These are phyloP conservation scores for Pempheris klunzingeri DNA, from an alignment of 2,797 vertebrate genomes.

Conservation along the genomic window DNA sequence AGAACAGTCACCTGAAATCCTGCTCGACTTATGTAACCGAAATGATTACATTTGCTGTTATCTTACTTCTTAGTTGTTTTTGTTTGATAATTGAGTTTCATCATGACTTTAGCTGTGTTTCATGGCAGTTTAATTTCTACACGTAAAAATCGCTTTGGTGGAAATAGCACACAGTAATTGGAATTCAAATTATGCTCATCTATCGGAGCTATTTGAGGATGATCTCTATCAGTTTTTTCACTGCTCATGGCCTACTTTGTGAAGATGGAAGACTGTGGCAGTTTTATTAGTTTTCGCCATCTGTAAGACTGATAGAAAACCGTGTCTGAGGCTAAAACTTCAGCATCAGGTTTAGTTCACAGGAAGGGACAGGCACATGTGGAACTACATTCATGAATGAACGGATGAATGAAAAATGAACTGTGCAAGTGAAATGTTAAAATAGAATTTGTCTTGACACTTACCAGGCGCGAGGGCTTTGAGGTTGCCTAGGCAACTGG, in stretches of 20 bases:
- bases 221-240: slow-evolving; percentile 24
- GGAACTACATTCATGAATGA: slow-evolving; percentile 66
- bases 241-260: slow-evolving; percentile 54
- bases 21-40: slow-evolving; percentile 33
- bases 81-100: slow-evolving; percentile 35
- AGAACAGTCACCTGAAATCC: background rate
- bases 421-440: slow-evolving; percentile 67
- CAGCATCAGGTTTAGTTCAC: slow-evolving; percentile 32
- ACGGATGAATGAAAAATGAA: slow-evolving; percentile 60
- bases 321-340: slow-evolving; percentile 16
- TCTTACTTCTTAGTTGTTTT: slow-evolving; percentile 15
- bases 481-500: slow-evolving; percentile 89
- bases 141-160: slow-evolving; percentile 35
- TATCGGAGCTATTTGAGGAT: slow-evolving; percentile 58
- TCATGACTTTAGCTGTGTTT: slow-evolving; percentile 30
- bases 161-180: slow-evolving; percentile 47
- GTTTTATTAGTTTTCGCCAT: slow-evolving; percentile 21
- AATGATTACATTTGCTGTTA: slow-evolving; percentile 1
- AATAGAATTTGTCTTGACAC: slow-evolving; percentile 73
- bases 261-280: slow-evolving; percentile 24
- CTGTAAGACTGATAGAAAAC: slow-evolving; percentile 26
- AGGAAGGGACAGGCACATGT: slow-evolving; percentile 31
- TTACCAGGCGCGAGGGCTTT: slow-evolving; percentile 77
- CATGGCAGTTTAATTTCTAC: slow-evolving; percentile 24
- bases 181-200: slow-evolving; percentile 52